A percentile compares a stretch with the other conserved stretches of the same genome.
Evolutionary conservation across 2,113 vertebrate genomes (phyloP).

Genomic region (Fregata magnificens): DNA sequence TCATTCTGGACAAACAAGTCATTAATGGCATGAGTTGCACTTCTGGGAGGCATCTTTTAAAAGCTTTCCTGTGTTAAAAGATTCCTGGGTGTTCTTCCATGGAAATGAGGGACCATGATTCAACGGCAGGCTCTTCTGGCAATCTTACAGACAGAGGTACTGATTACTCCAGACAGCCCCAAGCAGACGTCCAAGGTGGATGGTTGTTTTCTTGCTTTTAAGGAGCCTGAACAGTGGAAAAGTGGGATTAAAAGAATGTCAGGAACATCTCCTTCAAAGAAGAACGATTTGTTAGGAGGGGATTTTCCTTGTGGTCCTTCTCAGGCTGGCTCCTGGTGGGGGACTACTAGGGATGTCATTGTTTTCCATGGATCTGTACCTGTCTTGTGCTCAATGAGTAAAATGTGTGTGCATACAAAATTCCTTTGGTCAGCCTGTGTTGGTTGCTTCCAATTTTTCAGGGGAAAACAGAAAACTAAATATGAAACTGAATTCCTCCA

Average conservation of each 20-base stretch:
- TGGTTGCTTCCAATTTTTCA: not conserved
- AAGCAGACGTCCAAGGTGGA: not conserved
- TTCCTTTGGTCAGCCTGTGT: not conserved
- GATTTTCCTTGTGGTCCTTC: not conserved
- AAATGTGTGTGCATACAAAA: not conserved
- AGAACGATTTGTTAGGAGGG: not conserved
- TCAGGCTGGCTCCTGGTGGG: not conserved
- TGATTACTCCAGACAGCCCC: not conserved
- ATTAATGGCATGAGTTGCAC: not conserved
- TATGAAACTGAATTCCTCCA: not conserved
- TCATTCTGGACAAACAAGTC: not conserved
- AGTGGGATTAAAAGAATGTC: not conserved
- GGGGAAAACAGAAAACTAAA: not conserved
- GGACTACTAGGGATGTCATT: not conserved
- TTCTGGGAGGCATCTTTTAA: not conserved
- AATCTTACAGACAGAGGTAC: not conserved
- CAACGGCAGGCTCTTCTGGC: not conserved
- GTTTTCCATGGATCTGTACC: not conserved
- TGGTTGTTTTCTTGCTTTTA: not conserved
- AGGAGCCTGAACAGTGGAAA: not conserved
- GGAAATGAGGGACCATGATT: not conserved
- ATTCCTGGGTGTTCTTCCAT: not conserved
- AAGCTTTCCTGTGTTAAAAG: not conserved
- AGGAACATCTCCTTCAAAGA: not conserved
- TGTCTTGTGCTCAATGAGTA: not conserved